These are phyloP conservation scores for Percina caprodes DNA, from an alignment of 2,113 vertebrate genomes.

Conservation along the genomic window DNA sequence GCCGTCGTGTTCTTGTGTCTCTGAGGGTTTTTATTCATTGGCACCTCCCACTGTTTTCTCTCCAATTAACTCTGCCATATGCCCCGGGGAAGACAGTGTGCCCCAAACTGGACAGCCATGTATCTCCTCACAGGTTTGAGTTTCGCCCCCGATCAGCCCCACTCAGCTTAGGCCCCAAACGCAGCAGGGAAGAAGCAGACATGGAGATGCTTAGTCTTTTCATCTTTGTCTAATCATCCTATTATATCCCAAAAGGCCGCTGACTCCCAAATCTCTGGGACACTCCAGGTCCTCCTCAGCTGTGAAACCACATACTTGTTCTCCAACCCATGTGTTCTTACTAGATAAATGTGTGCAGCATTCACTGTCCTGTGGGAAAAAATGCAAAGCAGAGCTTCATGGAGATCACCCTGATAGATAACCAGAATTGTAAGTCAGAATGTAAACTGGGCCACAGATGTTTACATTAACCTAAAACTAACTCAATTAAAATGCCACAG, in stretches of 20 bases:
- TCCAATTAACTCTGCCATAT: conserved; percentile 71
- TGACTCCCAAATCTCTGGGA: conserved; percentile 21
- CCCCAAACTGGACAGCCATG: neutral
- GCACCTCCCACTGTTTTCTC: conserved; percentile 73
- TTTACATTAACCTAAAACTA: too few species aligned
- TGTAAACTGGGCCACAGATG: too few species aligned
- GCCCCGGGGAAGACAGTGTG: conserved; percentile 36
- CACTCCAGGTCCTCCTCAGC: too few species aligned
- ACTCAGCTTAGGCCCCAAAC: conserved; percentile 5
- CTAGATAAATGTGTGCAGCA: too few species aligned
- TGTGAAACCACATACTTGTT: too few species aligned
- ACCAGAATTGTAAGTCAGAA: too few species aligned
- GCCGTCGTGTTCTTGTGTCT: conserved; percentile 62
- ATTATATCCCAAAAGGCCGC: conserved; percentile 50
- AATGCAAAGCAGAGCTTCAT: too few species aligned
- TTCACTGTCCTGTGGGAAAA: too few species aligned
- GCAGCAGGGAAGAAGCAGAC: conserved; percentile 40
- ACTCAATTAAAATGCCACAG: too few species aligned
- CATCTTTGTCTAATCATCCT: conserved; percentile 69
- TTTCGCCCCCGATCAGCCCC: conserved; percentile 26
- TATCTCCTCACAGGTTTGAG: conserved; percentile 43
- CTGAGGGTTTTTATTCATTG: conserved; percentile 61
- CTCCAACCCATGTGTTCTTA: too few species aligned
- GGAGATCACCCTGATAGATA: too few species aligned
- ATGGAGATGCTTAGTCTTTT: conserved; percentile 64